Base-by-base conservation (phyloP, 2,888 invertebrate species). In the Philopedon plagiatum region DNA sequence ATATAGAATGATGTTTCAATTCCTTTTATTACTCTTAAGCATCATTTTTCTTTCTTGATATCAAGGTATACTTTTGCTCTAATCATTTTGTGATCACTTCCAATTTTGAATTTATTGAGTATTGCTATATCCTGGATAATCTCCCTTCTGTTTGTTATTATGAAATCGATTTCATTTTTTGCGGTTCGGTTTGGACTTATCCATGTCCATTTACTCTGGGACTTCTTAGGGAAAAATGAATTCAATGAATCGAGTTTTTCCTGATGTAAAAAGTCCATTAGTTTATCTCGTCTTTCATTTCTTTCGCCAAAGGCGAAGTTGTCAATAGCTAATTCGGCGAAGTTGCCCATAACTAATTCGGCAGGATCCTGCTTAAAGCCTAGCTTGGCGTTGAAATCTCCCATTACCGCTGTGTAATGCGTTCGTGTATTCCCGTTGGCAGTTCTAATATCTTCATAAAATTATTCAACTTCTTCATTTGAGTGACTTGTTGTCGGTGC, bases 221-320 rank as follows among this genome's bases (percentile, higher is more conserved):
- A 2, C n/a, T 61, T 61, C 19, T 41, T 62, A 26, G n/a, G n/a
- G n/a, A 62, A 62, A 13, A 62, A 62, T 29, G 32, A 49, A 13
- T 62, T 62, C 11, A 62, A 49, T 23, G 29, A 32, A 11, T 46
- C 15, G 7, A 62, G 29, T 13, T 32, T 26, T 1, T 62, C 9
- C n/a, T 49, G 23, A 0, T 21, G 60, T 9, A 49, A 15, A 39
- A 62, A 62, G 15, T 49, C 26, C 9, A 49, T 0, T 18, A 62
- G 49, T 9, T 23, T 61, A 19, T 60, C 2, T 41, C 61, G 44
- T 61, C 26, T 61, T 5, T 41, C 61, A 23, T 49, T 29, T 7
- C 62, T 23, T 32, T 18, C 26, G 9, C 44, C 32, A 9, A 32
- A 7, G n/a, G n/a, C n/a, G n/a, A n/a, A n/a, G n/a, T n/a, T n/a